A percentile compares a stretch with the other conserved stretches of the same genome.
Conservation (phyloP, 2,888 invertebrate species). For the Drosophila testacea region DNA sequence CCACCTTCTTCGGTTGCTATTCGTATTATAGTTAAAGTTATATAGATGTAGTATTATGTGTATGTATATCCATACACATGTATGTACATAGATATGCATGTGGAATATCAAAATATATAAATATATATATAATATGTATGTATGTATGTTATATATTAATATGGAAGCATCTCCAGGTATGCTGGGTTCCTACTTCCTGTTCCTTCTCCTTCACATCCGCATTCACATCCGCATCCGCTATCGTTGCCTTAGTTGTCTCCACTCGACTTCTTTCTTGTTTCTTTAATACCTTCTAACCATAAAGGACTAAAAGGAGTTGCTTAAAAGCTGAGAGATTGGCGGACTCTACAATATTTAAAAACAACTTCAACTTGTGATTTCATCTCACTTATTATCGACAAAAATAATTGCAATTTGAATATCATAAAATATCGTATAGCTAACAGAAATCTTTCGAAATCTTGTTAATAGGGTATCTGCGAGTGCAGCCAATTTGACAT, state of each 20-base stretch:
- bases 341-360: too few relatives aligned
- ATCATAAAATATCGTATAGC: too few relatives aligned
- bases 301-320: background rate
- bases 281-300: slow-evolving; percentile 3
- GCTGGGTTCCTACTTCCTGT: slow-evolving; percentile 34
- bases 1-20: slow-evolving; percentile 1
- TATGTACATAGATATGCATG: slow-evolving; percentile 3
- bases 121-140: slow-evolving; percentile 22
- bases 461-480: too few relatives aligned
- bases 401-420: too few relatives aligned
- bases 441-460: too few relatives aligned
- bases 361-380: too few relatives aligned
- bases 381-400: too few relatives aligned
- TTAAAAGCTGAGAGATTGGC: background rate
- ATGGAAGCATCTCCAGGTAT: slow-evolving; percentile 43
- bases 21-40: slow-evolving; percentile 15
- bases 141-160: slow-evolving; percentile 20
- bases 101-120: slow-evolving; percentile 5
- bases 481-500: too few relatives aligned
- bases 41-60: slow-evolving; percentile 1
- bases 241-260: slow-evolving; percentile 35
- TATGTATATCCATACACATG: background rate
- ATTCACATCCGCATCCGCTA: slow-evolving; percentile 49
- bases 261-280: slow-evolving; percentile 22
- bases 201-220: slow-evolving; percentile 30